phyloP scores from a whole-genome alignment of 2,113 vertebrate species.

The Tretioscincus oriximinensis region DNA sequence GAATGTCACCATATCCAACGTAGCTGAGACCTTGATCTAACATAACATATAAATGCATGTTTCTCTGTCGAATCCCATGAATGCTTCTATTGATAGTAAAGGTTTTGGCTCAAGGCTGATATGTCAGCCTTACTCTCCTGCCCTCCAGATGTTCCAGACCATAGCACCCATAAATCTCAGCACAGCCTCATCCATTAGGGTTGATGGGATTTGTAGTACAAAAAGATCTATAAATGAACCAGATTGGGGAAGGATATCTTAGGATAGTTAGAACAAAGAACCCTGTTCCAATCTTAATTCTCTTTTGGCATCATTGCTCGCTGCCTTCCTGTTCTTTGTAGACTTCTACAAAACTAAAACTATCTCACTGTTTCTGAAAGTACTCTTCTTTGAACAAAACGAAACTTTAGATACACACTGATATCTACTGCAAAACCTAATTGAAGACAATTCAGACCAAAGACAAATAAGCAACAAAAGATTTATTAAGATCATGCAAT shows the following conservation, averaged over 20 bases:
- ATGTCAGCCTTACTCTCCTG: neutral
- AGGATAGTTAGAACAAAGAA: neutral
- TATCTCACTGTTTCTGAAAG: neutral
- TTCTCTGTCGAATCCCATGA: neutral
- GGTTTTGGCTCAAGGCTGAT: neutral
- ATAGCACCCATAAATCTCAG: neutral
- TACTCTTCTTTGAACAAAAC: neutral
- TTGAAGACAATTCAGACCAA: neutral
- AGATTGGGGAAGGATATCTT: neutral
- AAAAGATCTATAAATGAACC: neutral
- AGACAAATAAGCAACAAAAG: neutral
- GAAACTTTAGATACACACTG: neutral
- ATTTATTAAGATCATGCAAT: too few species aligned
- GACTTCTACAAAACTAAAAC: neutral
- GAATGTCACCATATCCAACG: constrained; percentile 14
- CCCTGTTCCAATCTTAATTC: neutral
- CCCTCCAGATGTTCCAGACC: neutral
- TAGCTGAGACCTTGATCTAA: neutral
- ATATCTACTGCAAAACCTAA: neutral
- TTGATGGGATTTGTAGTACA: neutral
- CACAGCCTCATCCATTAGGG: neutral
- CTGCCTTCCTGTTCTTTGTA: neutral
- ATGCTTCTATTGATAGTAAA: constrained; percentile 1
- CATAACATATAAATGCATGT: neutral
- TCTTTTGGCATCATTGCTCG: neutral